Conservation (phyloP, 2,888 invertebrate genomes). For the Latrodectus hesperus region DNA sequence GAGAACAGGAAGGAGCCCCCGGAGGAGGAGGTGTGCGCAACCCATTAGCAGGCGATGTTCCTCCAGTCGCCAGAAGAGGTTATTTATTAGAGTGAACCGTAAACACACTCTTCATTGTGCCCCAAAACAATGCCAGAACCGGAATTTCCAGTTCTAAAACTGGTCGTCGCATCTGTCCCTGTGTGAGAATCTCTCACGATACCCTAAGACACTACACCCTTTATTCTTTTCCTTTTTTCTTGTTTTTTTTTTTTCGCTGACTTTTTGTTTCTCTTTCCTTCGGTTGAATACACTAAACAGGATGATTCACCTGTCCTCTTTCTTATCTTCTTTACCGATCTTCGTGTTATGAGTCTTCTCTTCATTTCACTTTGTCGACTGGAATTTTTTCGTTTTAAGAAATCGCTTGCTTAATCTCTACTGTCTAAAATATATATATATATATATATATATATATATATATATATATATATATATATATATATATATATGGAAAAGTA, state of each 20-base stretch:
- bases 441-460: too few relatives aligned
- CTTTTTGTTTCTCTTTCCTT: slow-evolving; percentile 13
- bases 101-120: slow-evolving; percentile 62
- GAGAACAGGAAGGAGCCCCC: neutral
- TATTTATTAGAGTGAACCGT: slow-evolving; percentile 58
- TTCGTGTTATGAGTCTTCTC: neutral
- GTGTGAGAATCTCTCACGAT: slow-evolving; percentile 46
- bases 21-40: slow-evolving; percentile 3
- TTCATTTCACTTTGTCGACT: neutral
- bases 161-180: slow-evolving; percentile 34
- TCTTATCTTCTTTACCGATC: slow-evolving; percentile 17
- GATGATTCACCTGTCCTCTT: slow-evolving; percentile 43
- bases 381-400: neutral
- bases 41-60: neutral
- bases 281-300: slow-evolving; percentile 44
- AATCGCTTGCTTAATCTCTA: neutral
- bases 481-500: too few relatives aligned
- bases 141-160: slow-evolving; percentile 59
- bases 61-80: slow-evolving; percentile 8
- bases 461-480: too few relatives aligned
- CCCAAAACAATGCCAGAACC: slow-evolving; percentile 60
- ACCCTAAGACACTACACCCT: slow-evolving; percentile 35
- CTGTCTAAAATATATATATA: too few relatives aligned
- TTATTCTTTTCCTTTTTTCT: slow-evolving; percentile 21
- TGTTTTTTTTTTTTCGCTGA: neutral